These are phyloP conservation scores for Solea senegalensis DNA, from an alignment of 2,113 vertebrate genomes.

Conservation along the genomic window DNA sequence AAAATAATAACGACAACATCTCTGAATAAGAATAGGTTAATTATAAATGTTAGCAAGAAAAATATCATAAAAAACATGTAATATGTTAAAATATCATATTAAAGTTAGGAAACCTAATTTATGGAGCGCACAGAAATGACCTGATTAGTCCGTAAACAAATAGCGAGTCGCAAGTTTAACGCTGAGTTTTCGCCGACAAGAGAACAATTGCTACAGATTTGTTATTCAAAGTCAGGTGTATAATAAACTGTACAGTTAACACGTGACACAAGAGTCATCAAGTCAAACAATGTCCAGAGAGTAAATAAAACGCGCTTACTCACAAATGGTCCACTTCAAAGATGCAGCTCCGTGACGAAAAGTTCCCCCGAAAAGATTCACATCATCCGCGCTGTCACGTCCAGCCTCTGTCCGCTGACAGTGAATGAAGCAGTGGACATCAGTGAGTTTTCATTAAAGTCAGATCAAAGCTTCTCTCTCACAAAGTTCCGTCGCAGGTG, in stretches of 20 bases:
- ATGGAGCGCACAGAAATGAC: no score
- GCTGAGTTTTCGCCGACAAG: no score
- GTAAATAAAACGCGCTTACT: constrained; percentile 46
- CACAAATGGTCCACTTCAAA: constrained; percentile 33
- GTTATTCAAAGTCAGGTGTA: no score
- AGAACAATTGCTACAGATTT: no score
- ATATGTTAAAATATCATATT: no score
- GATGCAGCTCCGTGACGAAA: background rate
- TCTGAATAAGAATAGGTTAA: background rate
- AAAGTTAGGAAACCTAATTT: no score
- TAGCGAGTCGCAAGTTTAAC: no score
- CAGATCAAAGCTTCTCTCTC: background rate
- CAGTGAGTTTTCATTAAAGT: constrained; percentile 16
- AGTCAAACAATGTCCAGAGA: constrained; percentile 1
- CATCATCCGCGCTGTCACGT: constrained; percentile 28
- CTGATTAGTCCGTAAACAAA: no score
- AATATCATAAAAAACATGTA: no score
- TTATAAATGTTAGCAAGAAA: background rate
- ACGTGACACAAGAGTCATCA: background rate
- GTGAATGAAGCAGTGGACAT: background rate
- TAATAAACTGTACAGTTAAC: background rate
- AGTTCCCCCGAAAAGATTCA: constrained; percentile 25
- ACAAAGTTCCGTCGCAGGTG: background rate
- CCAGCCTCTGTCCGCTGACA: background rate
- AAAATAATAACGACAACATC: background rate